Conservation (phyloP, 2,113 vertebrate species). For the Oryzias celebensis region DNA sequence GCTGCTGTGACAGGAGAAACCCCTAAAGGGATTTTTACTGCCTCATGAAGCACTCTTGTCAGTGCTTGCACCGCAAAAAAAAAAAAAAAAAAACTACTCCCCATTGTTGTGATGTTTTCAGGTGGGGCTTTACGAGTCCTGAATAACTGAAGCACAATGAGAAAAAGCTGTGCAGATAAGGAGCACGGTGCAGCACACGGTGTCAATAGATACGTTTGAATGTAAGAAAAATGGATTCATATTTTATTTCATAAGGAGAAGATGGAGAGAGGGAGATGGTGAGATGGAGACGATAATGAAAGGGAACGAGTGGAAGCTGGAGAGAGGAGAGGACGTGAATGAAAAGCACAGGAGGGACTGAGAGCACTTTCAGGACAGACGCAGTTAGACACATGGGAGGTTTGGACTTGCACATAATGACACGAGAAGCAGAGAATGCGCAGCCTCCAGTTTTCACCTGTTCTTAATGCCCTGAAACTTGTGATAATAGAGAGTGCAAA, state of each 20-base stretch:
- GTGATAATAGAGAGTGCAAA: too few species aligned
- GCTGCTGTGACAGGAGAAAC: slow-evolving; percentile 68
- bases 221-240: slow-evolving; percentile 68
- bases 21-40: slow-evolving; percentile 65
- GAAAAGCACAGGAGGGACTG: slow-evolving; percentile 34
- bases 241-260: slow-evolving; percentile 68
- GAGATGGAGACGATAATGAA: slow-evolving; percentile 64
- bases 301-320: slow-evolving; percentile 7
- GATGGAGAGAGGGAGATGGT: slow-evolving; percentile 61
- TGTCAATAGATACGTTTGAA: slow-evolving; percentile 65
- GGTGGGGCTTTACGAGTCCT: slow-evolving; percentile 43
- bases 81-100: slow-evolving; percentile 32
- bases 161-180: slow-evolving; percentile 56
- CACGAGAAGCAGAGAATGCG: slow-evolving; percentile 28
- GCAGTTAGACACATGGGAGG: slow-evolving; percentile 30
- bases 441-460: neutral
- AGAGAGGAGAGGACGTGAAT: slow-evolving; percentile 13
- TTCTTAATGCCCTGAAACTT: too few species aligned
- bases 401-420: slow-evolving; percentile 1
- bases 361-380: slow-evolving; percentile 8
- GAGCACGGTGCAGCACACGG: slow-evolving; percentile 32
- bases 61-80: slow-evolving; percentile 53
- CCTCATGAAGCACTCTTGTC: slow-evolving; percentile 61
- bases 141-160: slow-evolving; percentile 55
- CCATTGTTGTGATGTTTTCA: slow-evolving; percentile 57